Percentiles rank a stretch among this genome's conserved stretches.
phyloP scores from a whole-genome alignment of 2,797 vertebrate genomes.

The Bradypodion ventrale region DNA sequence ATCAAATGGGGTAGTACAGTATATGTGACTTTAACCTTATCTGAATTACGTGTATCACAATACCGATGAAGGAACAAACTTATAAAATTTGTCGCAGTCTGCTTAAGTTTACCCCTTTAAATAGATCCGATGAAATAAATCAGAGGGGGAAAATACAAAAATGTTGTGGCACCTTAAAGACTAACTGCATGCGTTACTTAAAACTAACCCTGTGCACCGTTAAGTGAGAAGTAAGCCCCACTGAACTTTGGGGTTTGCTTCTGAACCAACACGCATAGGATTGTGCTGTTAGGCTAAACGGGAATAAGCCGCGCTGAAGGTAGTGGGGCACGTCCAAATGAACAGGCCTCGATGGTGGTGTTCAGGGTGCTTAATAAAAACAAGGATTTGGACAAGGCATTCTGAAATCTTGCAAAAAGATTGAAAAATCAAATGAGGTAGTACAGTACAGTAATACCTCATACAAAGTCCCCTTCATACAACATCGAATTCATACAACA shows the following conservation, averaged over 20 bases:
- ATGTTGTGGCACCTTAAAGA: too few relatives aligned
- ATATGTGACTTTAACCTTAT: not conserved
- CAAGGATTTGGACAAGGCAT: fast-evolving
- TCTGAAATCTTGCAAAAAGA: not conserved
- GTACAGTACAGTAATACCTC: too few relatives aligned
- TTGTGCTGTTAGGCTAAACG: not conserved
- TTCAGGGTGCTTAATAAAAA: not conserved
- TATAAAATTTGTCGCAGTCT: not conserved
- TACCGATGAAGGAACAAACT: not conserved
- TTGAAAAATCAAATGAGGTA: not conserved
- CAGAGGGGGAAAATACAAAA: too few relatives aligned
- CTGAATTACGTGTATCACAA: not conserved
- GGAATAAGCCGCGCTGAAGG: not conserved
- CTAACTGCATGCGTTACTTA: too few relatives aligned
- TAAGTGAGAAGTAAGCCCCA: too few relatives aligned
- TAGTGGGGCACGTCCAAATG: not conserved
- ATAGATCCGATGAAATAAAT: too few relatives aligned
- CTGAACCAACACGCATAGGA: not conserved
- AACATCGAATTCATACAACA: too few relatives aligned
- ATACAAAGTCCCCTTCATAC: too few relatives aligned
- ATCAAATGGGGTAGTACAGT: fast-evolving
- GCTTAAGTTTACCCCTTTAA: not conserved
- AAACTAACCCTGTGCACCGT: not conserved
- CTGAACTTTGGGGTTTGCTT: not conserved
- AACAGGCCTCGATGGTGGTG: not conserved